A percentile compares a stretch with the other conserved stretches of the same genome.
Evolutionary conservation across 2,797 vertebrate species (phyloP).

Genomic region (Cygnus olor): DNA sequence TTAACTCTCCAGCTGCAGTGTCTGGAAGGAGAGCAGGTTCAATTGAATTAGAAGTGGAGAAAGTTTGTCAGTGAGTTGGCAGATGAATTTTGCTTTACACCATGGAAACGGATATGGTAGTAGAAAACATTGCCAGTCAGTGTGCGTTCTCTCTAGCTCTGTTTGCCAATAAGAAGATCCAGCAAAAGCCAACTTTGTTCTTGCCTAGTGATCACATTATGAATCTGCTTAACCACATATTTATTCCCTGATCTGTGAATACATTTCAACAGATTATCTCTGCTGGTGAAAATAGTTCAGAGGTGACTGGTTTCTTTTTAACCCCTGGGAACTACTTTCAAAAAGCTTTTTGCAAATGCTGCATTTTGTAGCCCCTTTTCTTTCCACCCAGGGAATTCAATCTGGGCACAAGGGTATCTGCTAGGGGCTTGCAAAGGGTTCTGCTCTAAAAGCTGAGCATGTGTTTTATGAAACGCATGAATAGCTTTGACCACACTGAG

Average conservation of each 20-base stretch:
- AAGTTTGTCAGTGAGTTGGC: constrained; percentile 49
- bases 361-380: background rate
- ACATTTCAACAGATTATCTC: background rate
- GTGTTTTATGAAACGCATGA: constrained; percentile 5
- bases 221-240: background rate
- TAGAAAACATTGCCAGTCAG: constrained; percentile 14
- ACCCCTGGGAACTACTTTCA: constrained; percentile 6
- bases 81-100: constrained; percentile 35
- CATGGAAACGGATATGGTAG: constrained; percentile 30
- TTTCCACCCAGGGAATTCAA: background rate
- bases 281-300: constrained; percentile 22
- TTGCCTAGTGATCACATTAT: background rate
- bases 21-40: constrained; percentile 21
- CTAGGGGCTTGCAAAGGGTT: constrained; percentile 2
- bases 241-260: background rate
- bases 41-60: constrained; percentile 37
- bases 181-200: constrained; percentile 12
- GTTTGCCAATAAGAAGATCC: background rate
- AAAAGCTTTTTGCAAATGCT: constrained; percentile 17
- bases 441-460: constrained; percentile 1
- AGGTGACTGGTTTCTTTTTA: constrained; percentile 42
- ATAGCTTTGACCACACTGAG: constrained; percentile 5
- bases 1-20: constrained; percentile 31
- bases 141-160: background rate
- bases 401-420: constrained; percentile 8